Evolutionary conservation across 2,888 invertebrate genomes (phyloP), one percentile per base, ranked within the genome.

Genomic region (Sinodicranocentrus sp.): DNA sequence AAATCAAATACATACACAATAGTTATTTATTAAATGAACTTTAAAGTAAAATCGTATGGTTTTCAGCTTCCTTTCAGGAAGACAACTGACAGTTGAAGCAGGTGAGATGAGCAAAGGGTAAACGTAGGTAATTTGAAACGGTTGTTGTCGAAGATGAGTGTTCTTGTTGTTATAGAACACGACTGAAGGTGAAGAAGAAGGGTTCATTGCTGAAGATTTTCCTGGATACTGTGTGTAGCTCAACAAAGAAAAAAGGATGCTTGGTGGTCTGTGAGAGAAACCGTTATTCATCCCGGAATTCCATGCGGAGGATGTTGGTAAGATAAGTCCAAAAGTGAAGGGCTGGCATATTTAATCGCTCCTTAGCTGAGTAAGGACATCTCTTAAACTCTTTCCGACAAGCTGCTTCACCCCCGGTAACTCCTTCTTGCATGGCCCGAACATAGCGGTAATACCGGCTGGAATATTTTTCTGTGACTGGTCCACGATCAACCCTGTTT

Each of bases 251-350:
- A 59, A 26, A 73, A 75, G 54, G 65, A 48, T 61, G 33, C 39
- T 25, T 75, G 75, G 75, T 75, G 75, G 75, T 75, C 75, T 65
- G 3, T 57, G 43, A 33, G 19, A 48, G 52, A 71, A 70, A 78
- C 77, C 78, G 75, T 85, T 88, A 89, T 75, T 89, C 88, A 84
- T 89, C 89, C 68, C 88, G 85, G 78, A 89, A 88, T 85, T 89
- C 88, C 78, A 89, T 85, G 33, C 88, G 88, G 33, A 89, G 88
- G 43, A 89, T 88, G 65, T 88, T 87, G 10, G 89, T 87, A 52
- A 89, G 87, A 79, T 88, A 89, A 82, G 89, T 89, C 89, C 89
- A 89, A 72, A 89, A 89, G 78, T 89, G 88, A 10, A 89, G 86
- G 19, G 89, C 89, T 21, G 89, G 88, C 88, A 89, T 89, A 84